Percentiles rank a stretch among this genome's conserved stretches.
phyloP scores from a whole-genome alignment of 2,113 vertebrate species.

The Petromus typicus region DNA sequence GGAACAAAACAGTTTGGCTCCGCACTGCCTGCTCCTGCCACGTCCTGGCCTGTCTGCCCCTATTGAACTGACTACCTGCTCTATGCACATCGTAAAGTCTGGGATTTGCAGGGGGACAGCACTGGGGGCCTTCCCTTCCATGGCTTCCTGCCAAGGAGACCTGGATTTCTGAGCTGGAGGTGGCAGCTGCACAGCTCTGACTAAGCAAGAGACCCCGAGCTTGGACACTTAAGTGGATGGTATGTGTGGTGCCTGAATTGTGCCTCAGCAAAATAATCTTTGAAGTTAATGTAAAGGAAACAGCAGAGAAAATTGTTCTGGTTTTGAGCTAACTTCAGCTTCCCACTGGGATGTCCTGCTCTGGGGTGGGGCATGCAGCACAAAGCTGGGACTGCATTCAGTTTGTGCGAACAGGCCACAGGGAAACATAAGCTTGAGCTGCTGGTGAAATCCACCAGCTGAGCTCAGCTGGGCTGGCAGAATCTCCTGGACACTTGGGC shows the following conservation, averaged over 20 bases:
- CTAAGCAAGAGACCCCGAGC: neutral
- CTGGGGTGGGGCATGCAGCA: neutral
- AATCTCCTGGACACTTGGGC: neutral
- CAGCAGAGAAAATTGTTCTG: neutral
- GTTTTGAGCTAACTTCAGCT: neutral
- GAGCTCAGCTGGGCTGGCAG: neutral
- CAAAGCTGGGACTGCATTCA: neutral
- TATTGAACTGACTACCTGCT: neutral
- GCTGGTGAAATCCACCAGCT: neutral
- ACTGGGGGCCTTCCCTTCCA: neutral
- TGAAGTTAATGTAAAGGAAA: neutral
- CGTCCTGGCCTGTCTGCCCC: neutral
- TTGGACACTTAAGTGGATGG: neutral
- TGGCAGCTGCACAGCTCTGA: neutral
- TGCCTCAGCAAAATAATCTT: neutral
- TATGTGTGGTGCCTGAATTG: neutral
- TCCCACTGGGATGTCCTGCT: neutral
- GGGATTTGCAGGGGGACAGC: neutral
- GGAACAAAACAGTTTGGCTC: neutral
- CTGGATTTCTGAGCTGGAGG: neutral
- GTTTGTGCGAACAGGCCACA: neutral
- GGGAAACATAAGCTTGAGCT: neutral
- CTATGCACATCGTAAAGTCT: neutral
- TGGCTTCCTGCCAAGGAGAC: neutral
- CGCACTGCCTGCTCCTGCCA: too few species aligned